Evolutionary conservation across 2,797 vertebrate genomes (phyloP).

Genomic region (Molossus alvarezi): DNA sequence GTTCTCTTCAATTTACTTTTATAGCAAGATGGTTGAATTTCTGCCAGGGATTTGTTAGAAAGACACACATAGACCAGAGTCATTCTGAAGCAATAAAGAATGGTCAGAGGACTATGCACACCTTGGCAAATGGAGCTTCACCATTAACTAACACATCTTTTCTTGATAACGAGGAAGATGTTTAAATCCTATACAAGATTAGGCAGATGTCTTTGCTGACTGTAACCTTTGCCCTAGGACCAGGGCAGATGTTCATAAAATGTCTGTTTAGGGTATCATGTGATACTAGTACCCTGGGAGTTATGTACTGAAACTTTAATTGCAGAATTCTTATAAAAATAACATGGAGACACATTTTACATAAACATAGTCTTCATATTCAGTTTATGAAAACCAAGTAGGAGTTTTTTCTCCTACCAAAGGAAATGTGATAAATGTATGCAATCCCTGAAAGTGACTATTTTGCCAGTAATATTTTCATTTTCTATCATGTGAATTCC

Average conservation of each 20-base stretch:
- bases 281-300: neutral
- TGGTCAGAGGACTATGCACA: neutral
- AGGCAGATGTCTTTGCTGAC: neutral
- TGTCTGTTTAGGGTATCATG: neutral
- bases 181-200: neutral
- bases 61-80: neutral
- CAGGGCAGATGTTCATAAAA: neutral
- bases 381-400: neutral
- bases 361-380: neutral
- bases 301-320: neutral
- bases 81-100: constrained; percentile 54
- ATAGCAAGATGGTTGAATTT: neutral
- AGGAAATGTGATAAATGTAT: neutral
- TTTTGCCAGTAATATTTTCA: neutral
- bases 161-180: neutral
- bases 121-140: constrained; percentile 14
- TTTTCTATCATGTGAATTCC: constrained; percentile 9
- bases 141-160: neutral
- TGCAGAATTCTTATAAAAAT: neutral
- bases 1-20: constrained; percentile 30
- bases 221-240: neutral
- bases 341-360: neutral
- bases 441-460: constrained; percentile 3
- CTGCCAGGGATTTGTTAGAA: constrained; percentile 48
- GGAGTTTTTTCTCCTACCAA: neutral